These are phyloP conservation scores for Melanerpes formicivorus DNA, from an alignment of 2,113 vertebrate genomes.

Conservation along the genomic window DNA sequence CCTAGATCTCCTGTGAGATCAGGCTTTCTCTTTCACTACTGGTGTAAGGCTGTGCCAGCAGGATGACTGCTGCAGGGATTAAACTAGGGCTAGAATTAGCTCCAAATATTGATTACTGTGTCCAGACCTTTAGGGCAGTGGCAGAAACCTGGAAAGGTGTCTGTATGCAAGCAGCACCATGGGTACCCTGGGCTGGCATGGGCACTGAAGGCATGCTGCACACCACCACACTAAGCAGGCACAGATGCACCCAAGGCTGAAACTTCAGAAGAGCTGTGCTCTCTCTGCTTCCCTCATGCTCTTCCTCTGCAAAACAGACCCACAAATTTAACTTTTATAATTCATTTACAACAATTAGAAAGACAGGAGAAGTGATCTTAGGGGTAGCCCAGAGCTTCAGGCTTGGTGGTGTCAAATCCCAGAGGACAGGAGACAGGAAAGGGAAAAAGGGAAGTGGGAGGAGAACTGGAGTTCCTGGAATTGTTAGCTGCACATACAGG, in stretches of 20 bases:
- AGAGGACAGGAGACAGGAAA: constrained; percentile 45
- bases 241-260: not conserved
- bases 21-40: not conserved
- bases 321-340: not conserved
- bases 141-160: not conserved
- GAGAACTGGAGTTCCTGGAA: constrained; percentile 40
- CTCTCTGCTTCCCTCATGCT: not conserved
- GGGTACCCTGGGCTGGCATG: rapidly evolving
- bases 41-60: not conserved
- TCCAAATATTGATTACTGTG: not conserved
- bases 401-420: not conserved
- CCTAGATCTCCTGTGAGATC: not conserved
- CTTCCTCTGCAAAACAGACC: not conserved
- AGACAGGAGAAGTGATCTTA: not conserved
- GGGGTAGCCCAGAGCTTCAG: not conserved
- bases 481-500: constrained; percentile 45
- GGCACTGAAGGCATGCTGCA: not conserved
- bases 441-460: constrained; percentile 50
- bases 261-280: not conserved
- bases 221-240: not conserved
- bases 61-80: not conserved
- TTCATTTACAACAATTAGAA: not conserved
- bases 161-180: not conserved
- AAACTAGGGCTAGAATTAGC: not conserved
- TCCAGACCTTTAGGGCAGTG: not conserved